A percentile compares a stretch with the other conserved stretches of the same genome.
These are phyloP conservation scores for Cochlearius cochlearius DNA, from an alignment of 2,113 vertebrate species.

Conservation along the genomic window DNA sequence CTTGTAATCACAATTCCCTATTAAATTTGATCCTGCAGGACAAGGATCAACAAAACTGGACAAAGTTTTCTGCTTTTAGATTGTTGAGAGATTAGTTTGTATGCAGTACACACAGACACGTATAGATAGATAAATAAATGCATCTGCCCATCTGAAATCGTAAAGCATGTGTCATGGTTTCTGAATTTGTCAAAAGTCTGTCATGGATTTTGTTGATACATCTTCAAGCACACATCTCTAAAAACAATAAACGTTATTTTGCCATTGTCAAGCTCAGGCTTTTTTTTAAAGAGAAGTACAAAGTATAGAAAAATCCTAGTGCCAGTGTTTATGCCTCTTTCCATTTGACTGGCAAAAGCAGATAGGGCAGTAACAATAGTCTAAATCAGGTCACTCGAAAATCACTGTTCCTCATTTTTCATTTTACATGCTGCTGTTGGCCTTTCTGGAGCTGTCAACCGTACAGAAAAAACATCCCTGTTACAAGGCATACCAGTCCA, in stretches of 20 bases:
- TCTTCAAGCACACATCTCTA: not conserved
- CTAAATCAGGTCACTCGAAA: not conserved
- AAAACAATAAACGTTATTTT: not conserved
- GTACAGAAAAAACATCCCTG: fast-evolving
- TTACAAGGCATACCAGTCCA: fast-evolving
- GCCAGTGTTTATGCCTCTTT: not conserved
- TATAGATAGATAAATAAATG: not conserved
- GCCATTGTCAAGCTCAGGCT: not conserved
- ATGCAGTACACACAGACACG: fast-evolving
- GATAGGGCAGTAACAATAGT: not conserved
- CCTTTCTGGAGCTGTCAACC: not conserved
- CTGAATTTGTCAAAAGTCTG: not conserved
- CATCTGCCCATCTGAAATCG: not conserved
- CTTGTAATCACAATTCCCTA: not conserved
- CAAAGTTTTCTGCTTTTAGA: not conserved
- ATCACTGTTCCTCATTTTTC: not conserved
- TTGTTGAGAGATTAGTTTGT: not conserved
- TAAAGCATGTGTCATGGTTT: not conserved
- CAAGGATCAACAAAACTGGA: not conserved
- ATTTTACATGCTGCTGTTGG: not conserved
- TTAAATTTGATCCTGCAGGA: not conserved
- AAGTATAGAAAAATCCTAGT: not conserved
- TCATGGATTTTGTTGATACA: not conserved
- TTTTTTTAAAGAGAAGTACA: not conserved
- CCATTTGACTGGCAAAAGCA: not conserved